Percentiles rank a stretch among this genome's conserved stretches.
phyloP scores from a whole-genome alignment of 2,113 vertebrate genomes.

The Chaenocephalus aceratus region DNA sequence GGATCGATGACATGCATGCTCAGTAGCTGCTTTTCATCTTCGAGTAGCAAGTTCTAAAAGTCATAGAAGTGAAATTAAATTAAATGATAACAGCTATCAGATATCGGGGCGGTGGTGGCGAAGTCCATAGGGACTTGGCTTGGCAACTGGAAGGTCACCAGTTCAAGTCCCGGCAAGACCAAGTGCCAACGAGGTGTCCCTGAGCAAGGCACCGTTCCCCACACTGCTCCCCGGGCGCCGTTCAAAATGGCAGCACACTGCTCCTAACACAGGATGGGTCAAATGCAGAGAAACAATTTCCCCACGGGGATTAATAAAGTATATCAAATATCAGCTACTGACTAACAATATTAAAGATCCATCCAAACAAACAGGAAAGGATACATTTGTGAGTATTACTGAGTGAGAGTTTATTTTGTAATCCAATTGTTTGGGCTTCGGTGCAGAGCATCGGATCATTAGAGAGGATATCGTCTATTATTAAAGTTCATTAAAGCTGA shows the following conservation, averaged over 20 bases:
- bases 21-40: background rate
- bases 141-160: no score
- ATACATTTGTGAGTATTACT: background rate
- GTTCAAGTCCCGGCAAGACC: no score
- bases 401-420: background rate
- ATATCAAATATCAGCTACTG: background rate
- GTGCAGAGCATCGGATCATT: background rate
- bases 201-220: no score
- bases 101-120: no score
- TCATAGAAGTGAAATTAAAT: background rate
- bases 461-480: background rate
- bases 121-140: no score
- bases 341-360: background rate
- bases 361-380: background rate
- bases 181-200: no score
- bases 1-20: background rate
- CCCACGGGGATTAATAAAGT: no score
- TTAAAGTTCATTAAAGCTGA: conserved; percentile 4
- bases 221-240: no score
- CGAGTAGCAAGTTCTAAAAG: background rate
- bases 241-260: no score
- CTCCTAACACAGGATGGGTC: no score
- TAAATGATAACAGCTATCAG: background rate
- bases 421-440: background rate
- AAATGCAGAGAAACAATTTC: no score